Evolutionary conservation across 2,797 vertebrate species (phyloP).

Genomic region (Micropoecilia bifurca): DNA sequence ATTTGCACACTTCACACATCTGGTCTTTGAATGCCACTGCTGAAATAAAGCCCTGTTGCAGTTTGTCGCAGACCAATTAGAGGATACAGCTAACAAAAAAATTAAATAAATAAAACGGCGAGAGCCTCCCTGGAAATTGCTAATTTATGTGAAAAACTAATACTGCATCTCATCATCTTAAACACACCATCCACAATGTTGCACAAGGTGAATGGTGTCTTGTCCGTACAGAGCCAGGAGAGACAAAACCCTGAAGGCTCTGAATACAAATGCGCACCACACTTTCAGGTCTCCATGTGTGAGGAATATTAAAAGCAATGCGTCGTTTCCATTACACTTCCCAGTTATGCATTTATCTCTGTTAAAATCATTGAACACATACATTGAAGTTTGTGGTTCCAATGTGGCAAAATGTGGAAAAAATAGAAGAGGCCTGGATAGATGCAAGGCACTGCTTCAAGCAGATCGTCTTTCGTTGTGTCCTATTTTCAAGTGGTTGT

Average conservation of each 20-base stretch:
- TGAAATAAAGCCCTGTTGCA: background rate
- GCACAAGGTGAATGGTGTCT: background rate
- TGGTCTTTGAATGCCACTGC: background rate
- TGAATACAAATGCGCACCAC: background rate
- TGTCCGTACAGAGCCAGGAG: background rate
- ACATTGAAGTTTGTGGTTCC: background rate
- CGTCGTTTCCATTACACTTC: background rate
- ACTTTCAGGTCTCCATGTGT: background rate
- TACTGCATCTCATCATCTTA: background rate
- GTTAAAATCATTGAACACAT: background rate
- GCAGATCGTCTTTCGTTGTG: background rate
- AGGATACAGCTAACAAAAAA: background rate
- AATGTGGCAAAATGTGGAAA: slow-evolving; percentile 5
- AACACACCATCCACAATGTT: background rate
- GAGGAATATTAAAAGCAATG: slow-evolving; percentile 13
- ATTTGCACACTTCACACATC: background rate
- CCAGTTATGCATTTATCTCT: background rate
- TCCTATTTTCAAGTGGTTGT: slow-evolving; percentile 41
- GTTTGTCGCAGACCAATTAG: background rate
- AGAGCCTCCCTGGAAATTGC: background rate
- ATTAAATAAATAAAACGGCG: background rate
- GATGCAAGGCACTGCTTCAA: background rate
- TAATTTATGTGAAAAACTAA: background rate
- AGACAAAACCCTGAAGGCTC: background rate
- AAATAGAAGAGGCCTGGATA: background rate